These are phyloP conservation scores for Hartigia nigra DNA, from an alignment of 2,888 invertebrate species.

Conservation along the genomic window DNA sequence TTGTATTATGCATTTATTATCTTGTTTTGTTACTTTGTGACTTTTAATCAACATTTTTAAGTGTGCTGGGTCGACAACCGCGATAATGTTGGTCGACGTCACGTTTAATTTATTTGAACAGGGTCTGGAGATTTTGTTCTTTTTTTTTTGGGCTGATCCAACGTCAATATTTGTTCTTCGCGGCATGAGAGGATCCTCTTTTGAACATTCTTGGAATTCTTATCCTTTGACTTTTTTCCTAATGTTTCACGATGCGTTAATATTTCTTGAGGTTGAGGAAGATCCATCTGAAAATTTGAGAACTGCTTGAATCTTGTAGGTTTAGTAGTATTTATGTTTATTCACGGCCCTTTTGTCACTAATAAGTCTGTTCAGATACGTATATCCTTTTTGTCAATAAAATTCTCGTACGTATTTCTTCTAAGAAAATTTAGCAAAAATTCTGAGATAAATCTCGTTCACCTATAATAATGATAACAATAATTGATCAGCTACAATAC, in stretches of 20 bases:
- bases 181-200: slow-evolving; percentile 32
- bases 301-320: not conserved
- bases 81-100: not conserved
- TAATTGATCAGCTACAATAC: not conserved
- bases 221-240: slow-evolving; percentile 20
- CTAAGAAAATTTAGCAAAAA: not conserved
- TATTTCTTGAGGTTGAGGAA: not conserved
- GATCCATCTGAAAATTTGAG: not conserved
- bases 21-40: not conserved
- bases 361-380: not conserved
- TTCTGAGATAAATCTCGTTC: not conserved
- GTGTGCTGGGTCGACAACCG: not conserved
- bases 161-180: not conserved
- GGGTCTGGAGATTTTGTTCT: not conserved
- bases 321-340: not conserved
- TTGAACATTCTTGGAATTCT: slow-evolving; percentile 24
- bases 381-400: not conserved
- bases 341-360: not conserved
- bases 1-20: not conserved
- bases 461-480: not conserved
- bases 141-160: not conserved
- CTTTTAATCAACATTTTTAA: not conserved
- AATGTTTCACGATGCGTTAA: not conserved
- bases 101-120: not conserved
- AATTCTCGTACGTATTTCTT: not conserved